Evolutionary conservation across 2,797 vertebrate species (phyloP), one percentile per base, ranked within the genome.

Genomic region (Caiman crocodilus): DNA sequence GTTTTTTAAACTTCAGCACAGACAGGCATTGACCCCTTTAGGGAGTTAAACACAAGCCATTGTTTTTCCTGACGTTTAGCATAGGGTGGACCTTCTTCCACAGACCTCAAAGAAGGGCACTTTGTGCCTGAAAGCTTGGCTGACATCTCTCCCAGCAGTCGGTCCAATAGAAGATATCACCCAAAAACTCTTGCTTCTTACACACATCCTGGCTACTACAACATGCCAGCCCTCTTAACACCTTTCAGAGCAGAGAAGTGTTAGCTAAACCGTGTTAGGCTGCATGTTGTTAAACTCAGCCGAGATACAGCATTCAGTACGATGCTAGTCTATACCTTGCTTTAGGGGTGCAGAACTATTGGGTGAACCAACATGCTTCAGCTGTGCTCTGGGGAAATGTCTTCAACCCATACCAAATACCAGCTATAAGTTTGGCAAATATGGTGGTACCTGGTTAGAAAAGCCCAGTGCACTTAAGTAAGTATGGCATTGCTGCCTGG

Each of bases 391-490:
- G 76, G 82, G 76, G 86, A 76, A 74, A 69, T 67, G 76, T 50
- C 2, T 89, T 89, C 60, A 71, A 57, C 78, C 93, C 11, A 0
- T 63, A 78, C 84, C 80, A 79, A 89, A 67, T 23, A 73, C 88
- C 81, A 85, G 79, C 89, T 81, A 4, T 7, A 85, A 83, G 61
- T 14, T 28, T 23, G 55, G 71, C 20, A 77, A n/a, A 85, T 56
- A 58, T 79, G 56, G 81, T 79, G 88, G 76, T 76, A 87, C 65
- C 25, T 4, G 71, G 87, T 90, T 61, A 73, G 74, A 91, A 87
- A 2, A 50, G 21, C 35, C 69, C 69, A 73, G 14, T 32, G 23
- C 8, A 71, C 20, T 7, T 23, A 69, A 21, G 25, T 8, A 71
- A 14, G 15, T 16, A 14, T 35, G 69, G 35, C 9, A 14, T 20